A percentile compares a stretch with the other conserved stretches of the same genome.
Evolutionary conservation across 2,797 vertebrate species (phyloP).

Genomic region (Diplodus puntazzo): DNA sequence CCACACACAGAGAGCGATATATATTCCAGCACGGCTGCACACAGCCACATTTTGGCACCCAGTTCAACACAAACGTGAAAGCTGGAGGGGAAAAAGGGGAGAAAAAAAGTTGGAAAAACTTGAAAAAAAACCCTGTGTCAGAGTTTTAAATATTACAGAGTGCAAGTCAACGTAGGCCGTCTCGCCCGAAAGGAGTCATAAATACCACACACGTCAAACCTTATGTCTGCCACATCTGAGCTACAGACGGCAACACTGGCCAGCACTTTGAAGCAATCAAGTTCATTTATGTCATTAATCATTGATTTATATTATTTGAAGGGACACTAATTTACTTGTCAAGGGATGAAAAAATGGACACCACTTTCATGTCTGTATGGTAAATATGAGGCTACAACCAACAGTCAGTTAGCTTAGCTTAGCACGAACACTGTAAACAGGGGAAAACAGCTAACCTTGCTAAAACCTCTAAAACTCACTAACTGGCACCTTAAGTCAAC

Average conservation of each 20-base stretch:
- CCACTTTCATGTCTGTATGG: background rate
- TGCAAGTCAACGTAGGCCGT: conserved; percentile 67
- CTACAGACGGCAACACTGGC: conserved; percentile 62
- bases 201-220: conserved; percentile 81
- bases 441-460: no score
- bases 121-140: conserved; percentile 79
- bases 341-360: background rate
- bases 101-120: conserved; percentile 72
- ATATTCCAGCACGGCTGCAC: conserved; percentile 73
- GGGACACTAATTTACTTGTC: background rate
- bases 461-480: background rate
- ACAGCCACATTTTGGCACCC: conserved; percentile 74
- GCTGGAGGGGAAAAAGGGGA: conserved; percentile 34
- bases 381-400: background rate
- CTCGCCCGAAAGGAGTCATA: conserved; percentile 81
- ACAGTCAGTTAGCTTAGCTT: conserved; percentile 11
- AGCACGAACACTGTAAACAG: background rate
- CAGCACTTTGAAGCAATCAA: conserved; percentile 26
- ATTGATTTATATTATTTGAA: background rate
- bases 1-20: conserved; percentile 78
- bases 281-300: conserved; percentile 30
- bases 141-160: conserved; percentile 79
- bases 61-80: conserved; percentile 59
- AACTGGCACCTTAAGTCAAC: no score
- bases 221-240: conserved; percentile 69